Evolutionary conservation across 2,888 invertebrate genomes (phyloP).

Genomic region (Plagiodera versicolora): DNA sequence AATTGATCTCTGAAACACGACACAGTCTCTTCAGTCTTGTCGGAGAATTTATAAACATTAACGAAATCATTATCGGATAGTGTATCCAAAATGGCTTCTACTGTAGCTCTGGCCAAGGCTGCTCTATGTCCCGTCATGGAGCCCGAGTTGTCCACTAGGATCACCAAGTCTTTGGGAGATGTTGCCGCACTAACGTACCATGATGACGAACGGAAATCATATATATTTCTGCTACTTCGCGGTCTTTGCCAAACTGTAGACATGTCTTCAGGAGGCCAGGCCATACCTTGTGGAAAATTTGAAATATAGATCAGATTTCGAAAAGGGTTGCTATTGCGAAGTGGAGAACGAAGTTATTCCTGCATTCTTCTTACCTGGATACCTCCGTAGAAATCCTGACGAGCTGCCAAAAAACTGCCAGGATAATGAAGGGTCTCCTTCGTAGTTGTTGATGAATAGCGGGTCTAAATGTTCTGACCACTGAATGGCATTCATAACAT

Average conservation of each 20-base stretch:
- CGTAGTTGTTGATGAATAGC: slow-evolving; percentile 86
- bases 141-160: slow-evolving; percentile 89
- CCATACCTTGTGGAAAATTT: slow-evolving; percentile 63
- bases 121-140: slow-evolving; percentile 84
- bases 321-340: not conserved
- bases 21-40: slow-evolving; percentile 79
- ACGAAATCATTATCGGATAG: slow-evolving; percentile 97
- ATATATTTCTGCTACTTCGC: slow-evolving; percentile 78
- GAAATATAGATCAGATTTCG: not conserved
- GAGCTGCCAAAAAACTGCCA: slow-evolving; percentile 99
- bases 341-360: not conserved
- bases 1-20: slow-evolving; percentile 89
- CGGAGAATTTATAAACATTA: slow-evolving; percentile 90
- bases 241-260: slow-evolving; percentile 64
- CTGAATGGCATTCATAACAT: slow-evolving; percentile 85
- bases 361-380: slow-evolving; percentile 74
- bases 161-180: slow-evolving; percentile 95
- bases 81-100: slow-evolving; percentile 88
- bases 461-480: slow-evolving; percentile 95
- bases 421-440: slow-evolving; percentile 86
- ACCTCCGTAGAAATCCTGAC: slow-evolving; percentile 92
- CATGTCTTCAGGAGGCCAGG: slow-evolving; percentile 79
- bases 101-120: slow-evolving; percentile 85
- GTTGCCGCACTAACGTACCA: slow-evolving; percentile 98
- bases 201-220: slow-evolving; percentile 90